These are phyloP conservation scores for Phoenoteleia sp. DNA, from an alignment of 2,888 invertebrate genomes.

Conservation along the genomic window DNA sequence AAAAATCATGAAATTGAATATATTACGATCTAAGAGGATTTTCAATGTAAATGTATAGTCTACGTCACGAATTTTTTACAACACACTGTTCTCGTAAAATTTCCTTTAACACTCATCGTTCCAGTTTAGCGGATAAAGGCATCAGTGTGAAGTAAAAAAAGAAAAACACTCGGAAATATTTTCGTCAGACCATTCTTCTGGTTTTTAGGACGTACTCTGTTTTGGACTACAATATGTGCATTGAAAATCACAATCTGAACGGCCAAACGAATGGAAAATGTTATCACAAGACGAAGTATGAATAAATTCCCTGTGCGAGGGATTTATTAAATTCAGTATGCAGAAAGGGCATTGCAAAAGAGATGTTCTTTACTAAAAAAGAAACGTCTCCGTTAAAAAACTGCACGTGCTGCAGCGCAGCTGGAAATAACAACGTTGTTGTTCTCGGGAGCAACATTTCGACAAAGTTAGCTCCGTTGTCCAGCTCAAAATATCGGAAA, in stretches of 20 bases:
- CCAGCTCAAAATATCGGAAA: slow-evolving; percentile 51
- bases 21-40: slow-evolving; percentile 4
- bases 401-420: too few species aligned
- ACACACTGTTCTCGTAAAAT: slow-evolving; percentile 24
- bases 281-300: not conserved
- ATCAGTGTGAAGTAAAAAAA: slow-evolving; percentile 41
- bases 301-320: not conserved
- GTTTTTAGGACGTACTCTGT: slow-evolving; percentile 42
- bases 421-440: too few species aligned
- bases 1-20: slow-evolving; percentile 21
- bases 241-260: slow-evolving; percentile 25
- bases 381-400: too few species aligned
- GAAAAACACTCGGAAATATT: slow-evolving; percentile 3
- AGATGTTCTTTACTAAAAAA: too few species aligned
- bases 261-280: not conserved
- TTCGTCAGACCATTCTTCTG: slow-evolving; percentile 38
- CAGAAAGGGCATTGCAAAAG: too few species aligned
- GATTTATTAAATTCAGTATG: too few species aligned
- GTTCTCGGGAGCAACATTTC: not conserved
- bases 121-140: slow-evolving; percentile 40
- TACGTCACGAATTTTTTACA: not conserved
- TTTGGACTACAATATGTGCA: slow-evolving; percentile 34
- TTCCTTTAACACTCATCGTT: slow-evolving; percentile 35
- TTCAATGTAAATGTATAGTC: not conserved
- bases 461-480: not conserved